phyloP scores from a whole-genome alignment of 2,888 invertebrate genomes.

The Synanthedon andrenaeformis region DNA sequence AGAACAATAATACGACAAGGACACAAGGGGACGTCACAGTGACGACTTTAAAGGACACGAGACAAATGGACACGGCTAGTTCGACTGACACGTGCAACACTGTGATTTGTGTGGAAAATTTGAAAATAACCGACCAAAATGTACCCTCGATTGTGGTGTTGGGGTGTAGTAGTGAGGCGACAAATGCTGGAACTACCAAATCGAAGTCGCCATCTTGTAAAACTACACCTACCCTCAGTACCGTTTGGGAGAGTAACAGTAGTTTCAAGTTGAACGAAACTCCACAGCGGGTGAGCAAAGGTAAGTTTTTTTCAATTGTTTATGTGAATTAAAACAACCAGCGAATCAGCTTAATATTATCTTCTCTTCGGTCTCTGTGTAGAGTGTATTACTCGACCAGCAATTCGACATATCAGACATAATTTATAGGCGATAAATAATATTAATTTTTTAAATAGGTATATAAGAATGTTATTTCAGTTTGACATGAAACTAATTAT shows the following conservation, averaged over 20 bases:
- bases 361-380: too few species aligned
- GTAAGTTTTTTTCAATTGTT: conserved; percentile 16
- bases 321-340: too few species aligned
- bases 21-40: conserved; percentile 24
- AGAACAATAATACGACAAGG: conserved; percentile 16
- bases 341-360: too few species aligned
- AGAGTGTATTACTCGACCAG: too few species aligned
- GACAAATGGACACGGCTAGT: conserved; percentile 34
- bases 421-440: too few species aligned
- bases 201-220: conserved; percentile 51
- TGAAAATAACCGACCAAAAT: conserved; percentile 15
- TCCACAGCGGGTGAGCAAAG: conserved; percentile 33
- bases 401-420: too few species aligned
- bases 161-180: conserved; percentile 9
- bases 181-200: conserved; percentile 10
- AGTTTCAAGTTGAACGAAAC: conserved; percentile 49
- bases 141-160: conserved; percentile 16
- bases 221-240: conserved; percentile 48
- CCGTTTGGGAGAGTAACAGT: conserved; percentile 44
- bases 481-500: too few species aligned
- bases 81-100: conserved; percentile 43
- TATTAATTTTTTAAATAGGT: too few species aligned
- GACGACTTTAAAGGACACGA: conserved; percentile 34
- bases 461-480: too few species aligned
- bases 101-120: conserved; percentile 33